Evolutionary conservation across 2,888 invertebrate genomes (phyloP).

Genomic region (Lochmaea crataegi): DNA sequence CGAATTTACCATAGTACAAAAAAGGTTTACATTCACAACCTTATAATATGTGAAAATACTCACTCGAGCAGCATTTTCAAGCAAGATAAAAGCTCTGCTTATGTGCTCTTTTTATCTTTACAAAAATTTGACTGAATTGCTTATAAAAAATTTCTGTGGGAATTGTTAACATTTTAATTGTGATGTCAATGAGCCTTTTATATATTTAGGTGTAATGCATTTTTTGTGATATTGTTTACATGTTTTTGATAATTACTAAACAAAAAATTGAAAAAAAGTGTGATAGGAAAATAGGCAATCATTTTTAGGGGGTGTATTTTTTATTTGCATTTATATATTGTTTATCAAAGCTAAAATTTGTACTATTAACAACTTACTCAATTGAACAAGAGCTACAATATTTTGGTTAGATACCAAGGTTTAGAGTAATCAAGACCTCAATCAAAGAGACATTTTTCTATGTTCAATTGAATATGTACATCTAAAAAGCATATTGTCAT

Average conservation of each 20-base stretch:
- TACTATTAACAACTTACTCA: neutral
- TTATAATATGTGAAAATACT: neutral
- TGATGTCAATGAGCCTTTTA: conserved; percentile 26
- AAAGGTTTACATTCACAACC: neutral
- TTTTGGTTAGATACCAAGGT: too few relatives aligned
- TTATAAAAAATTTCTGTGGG: neutral
- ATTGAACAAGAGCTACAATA: too few relatives aligned
- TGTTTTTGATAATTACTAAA: conserved; percentile 17
- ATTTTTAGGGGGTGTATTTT: neutral
- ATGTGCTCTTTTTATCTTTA: neutral
- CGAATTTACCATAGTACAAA: neutral
- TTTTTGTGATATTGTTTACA: conserved; percentile 29
- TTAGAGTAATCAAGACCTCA: too few relatives aligned
- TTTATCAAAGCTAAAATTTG: neutral
- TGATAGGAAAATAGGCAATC: conserved; percentile 6
- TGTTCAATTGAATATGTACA: too few relatives aligned
- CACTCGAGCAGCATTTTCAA: too few relatives aligned
- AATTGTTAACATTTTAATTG: conserved; percentile 4
- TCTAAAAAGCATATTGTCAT: too few relatives aligned
- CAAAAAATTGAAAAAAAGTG: conserved; percentile 12
- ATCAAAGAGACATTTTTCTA: too few relatives aligned
- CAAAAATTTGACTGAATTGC: neutral
- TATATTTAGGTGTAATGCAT: conserved; percentile 9
- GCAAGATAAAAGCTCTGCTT: neutral
- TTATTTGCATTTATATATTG: neutral